These are phyloP conservation scores for Cepaea hortensis DNA, from an alignment of 2,888 invertebrate genomes.

Conservation along the genomic window DNA sequence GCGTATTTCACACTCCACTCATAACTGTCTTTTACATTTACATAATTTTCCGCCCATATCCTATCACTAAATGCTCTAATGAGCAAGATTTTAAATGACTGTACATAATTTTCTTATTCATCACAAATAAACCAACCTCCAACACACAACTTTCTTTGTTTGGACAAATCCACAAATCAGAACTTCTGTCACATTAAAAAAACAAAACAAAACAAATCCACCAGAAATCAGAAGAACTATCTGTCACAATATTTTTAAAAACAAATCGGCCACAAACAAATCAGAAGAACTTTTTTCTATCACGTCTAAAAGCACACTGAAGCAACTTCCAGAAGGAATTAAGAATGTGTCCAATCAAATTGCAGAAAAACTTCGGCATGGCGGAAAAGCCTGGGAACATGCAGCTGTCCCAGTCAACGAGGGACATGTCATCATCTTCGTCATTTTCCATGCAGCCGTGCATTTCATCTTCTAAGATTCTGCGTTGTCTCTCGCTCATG, in stretches of 20 bases:
- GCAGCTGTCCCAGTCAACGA: constrained; percentile 42
- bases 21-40: too few species aligned
- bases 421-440: constrained; percentile 8
- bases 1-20: too few species aligned
- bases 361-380: constrained; percentile 19
- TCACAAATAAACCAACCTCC: too few species aligned
- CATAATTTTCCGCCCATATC: too few species aligned
- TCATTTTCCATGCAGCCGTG: not conserved
- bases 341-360: not conserved
- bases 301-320: not conserved
- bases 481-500: not conserved
- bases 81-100: too few species aligned
- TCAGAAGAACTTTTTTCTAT: constrained; percentile 33
- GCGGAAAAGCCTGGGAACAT: constrained; percentile 29
- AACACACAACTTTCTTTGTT: too few species aligned
- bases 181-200: not conserved
- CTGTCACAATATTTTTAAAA: too few species aligned
- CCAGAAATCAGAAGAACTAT: too few species aligned
- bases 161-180: not conserved
- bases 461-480: constrained; percentile 13
- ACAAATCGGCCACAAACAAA: not conserved
- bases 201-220: too few species aligned
- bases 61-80: too few species aligned
- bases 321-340: constrained; percentile 5
- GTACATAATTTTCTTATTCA: too few species aligned